Evolutionary conservation across 2,113 vertebrate species (phyloP), one percentile per base, ranked within the genome.

Genomic region (Limnothrissa miodon): DNA sequence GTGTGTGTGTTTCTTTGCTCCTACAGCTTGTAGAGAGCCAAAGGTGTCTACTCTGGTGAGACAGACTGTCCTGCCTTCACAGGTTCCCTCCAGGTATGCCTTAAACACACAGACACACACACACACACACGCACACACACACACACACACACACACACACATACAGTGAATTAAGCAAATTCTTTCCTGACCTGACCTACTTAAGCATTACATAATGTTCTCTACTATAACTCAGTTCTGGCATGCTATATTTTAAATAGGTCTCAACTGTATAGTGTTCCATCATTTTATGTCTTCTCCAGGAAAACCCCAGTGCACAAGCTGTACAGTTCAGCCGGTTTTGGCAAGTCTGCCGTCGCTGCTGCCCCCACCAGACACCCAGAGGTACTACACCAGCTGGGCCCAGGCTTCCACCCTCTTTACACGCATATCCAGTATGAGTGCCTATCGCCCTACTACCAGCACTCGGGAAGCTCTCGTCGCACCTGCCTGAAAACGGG

Each of bases 401-500:
- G 97, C 0, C 78, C 91, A 0, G 97, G 98, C 17, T 98, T 96
- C 89, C 96, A 97, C 48, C 97, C 95, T 21, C 93, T 99, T 79
- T 97, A 99, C 91, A 95, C 97, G 0, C 97, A 97, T 80, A 95
- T 99, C 15, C 96, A 98, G 87, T 99, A 99, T 0, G 96, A 98
- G 33, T 99, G 98, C 36, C 91, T 93, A 5, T 99, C 98, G 5
- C 94, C 93, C 0, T 99, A 95, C 92, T 99, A 99, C 90, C 96
- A 95, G 4, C 98, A 97, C 86, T 91, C 95, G 51, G 98, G 98
- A 56, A 99, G 98, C 90, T 91, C 96, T 86, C 94, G 96, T 5
- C 96, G 98, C 85, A 99, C 98, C 0, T 99, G 98, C 89, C 93
- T 99, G 53, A 97, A 96, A 91, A 98, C 97, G 0, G 98, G 98